Conservation (phyloP, 2,113 vertebrate species). For the Gnathonemus echidnorhynchus region DNA sequence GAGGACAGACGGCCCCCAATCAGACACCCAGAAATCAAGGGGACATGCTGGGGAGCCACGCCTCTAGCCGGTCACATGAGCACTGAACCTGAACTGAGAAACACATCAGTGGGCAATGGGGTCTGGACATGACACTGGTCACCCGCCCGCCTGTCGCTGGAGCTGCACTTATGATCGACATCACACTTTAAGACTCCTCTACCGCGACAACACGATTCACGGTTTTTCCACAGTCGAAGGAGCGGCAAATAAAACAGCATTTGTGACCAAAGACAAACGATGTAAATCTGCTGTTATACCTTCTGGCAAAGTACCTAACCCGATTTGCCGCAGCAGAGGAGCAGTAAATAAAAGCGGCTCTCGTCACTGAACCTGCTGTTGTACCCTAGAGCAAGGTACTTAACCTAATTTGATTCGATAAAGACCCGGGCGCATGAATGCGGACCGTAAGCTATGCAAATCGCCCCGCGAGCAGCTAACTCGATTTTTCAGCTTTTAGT, state of each 20-base stretch:
- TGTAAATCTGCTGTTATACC: not conserved
- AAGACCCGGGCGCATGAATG: not conserved
- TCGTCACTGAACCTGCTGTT: not conserved
- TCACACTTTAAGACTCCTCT: not conserved
- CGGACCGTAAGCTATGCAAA: not conserved
- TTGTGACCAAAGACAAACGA: not conserved
- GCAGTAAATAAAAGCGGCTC: not conserved
- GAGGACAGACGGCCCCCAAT: not conserved
- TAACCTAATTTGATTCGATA: not conserved
- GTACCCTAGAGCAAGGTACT: not conserved
- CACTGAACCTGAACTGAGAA: not conserved
- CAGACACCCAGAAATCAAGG: not conserved
- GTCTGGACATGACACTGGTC: not conserved
- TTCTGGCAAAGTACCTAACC: not conserved
- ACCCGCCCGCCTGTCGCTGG: not conserved
- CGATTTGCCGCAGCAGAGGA: not conserved
- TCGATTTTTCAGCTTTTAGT: not conserved
- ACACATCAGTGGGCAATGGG: not conserved
- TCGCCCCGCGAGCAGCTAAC: not conserved
- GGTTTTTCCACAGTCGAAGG: not conserved
- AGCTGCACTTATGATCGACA: not conserved
- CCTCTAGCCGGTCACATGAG: not conserved
- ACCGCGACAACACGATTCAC: not conserved
- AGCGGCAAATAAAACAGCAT: not conserved
- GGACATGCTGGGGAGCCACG: not conserved